Evolutionary conservation across 1,140 invertebrate species (phyloP), one percentile per base, ranked within the genome.

Genomic region (Drosophila sp.): DNA sequence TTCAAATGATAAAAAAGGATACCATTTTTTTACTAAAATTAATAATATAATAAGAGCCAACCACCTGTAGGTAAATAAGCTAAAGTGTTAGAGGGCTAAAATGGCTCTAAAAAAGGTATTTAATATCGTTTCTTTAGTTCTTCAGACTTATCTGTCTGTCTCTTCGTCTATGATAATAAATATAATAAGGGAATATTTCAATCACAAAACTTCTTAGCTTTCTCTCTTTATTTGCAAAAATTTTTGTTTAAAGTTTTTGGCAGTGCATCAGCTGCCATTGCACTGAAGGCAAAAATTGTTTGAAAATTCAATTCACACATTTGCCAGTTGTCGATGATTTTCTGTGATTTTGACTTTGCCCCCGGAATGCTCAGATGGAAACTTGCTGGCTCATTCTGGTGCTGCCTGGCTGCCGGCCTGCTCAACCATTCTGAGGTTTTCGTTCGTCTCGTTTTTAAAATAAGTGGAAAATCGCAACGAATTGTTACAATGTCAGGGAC

Each of bases 221-320:
- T 17, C 17, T 17, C 17, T 17, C 17, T 17, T 17, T 0, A 17
- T 0, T 17, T 17, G 17, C 0, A 17, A 17, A 17, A 17, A 17
- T 17, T 17, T 17, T 17, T 17, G 17, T 17, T 17, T 17, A 17
- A 17, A 17, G 17, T 17, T 47, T 33, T 38, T 64, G 33, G 63
- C 74, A 63, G 72, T 79, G 84, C 79, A 76, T 64, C 67, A 61
- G 60, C 54, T 64, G 60, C 40, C 56, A 38, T 57, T 58, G 78
- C 62, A 82, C 67, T 72, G 70, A 75, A 63, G 67, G 70, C 54
- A 74, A 79, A 79, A 87, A 89, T 87, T 83, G 84, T 87, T 87
- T 87, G 84, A 84, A 87, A 87, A 87, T 87, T 87, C 84, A 87
- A 87, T 87, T 87, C 84, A 87, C 84, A 87, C 84, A 87, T 87